Base-by-base conservation (phyloP, 1,140 invertebrate species). In the Drosophila bifasciata region DNA sequence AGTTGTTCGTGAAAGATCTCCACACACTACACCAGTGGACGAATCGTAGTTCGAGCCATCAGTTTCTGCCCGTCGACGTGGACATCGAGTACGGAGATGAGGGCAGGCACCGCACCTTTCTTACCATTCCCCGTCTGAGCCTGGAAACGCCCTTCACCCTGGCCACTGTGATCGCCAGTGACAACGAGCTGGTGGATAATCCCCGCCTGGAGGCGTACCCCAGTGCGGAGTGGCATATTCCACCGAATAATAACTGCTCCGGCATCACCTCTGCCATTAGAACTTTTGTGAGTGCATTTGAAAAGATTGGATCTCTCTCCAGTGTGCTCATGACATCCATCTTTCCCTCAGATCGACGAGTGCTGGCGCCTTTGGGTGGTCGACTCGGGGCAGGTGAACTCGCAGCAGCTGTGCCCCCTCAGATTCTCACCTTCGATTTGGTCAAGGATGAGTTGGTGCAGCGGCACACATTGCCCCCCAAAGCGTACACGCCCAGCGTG, bases 11-110 rank as follows among this genome's bases (percentile, higher is more conserved):
- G 9, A 86, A 91, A 45, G 52, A 90, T 21, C 72, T 91, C 21
- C 63, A 68, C 44, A 90, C 90, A 13, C 64, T 91, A 2, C 89
- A 91, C 52, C 68, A 79, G 50, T 96, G 95, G 95, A 93, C 93
- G 1, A 78, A 92, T 9, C 70, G 95, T 7, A 79, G 66, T n/a
- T 19, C 80, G 41, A 94, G 95, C 1, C 90, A 93, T 89, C 95
- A 44, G 93, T 95, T n/a, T 93, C 95, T 96, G 32, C 95, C 95
- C 1, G 94, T 96, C 44, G 96, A 96, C 78, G 93, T 95, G 5
- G 95, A 96, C 70, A 94, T 95, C 1, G 94, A 95, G 73, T 92
- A 89, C 76, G 93, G 95, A 15, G 84, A 90, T 28, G 76, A 91
- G 70, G 89, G 86, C n/a, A 67, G 83, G 2, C 89, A 90, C 62